Conservation (phyloP, 2,797 vertebrate genomes). For the Glossophaga mutica region DNA sequence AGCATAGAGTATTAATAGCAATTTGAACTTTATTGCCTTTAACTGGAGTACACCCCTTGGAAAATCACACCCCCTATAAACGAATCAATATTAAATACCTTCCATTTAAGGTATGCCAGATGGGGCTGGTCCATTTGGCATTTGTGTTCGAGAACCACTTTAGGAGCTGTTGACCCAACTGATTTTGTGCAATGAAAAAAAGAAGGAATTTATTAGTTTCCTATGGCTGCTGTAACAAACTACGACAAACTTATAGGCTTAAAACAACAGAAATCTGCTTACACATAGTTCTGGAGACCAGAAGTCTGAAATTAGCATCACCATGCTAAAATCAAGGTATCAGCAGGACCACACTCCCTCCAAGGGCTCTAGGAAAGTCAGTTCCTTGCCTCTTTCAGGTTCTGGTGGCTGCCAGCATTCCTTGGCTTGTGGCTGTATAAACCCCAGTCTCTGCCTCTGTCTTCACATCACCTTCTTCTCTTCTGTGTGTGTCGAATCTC, state of each 20-base stretch:
- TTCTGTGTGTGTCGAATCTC: background rate
- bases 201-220: background rate
- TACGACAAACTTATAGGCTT: background rate
- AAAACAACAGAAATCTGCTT: slow-evolving; percentile 20
- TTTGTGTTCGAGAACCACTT: background rate
- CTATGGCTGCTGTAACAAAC: background rate
- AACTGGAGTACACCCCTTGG: background rate
- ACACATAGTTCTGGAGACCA: background rate
- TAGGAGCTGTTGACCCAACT: background rate
- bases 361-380: background rate
- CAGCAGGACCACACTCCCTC: background rate
- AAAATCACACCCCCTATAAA: background rate
- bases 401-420: background rate
- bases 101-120: too few relatives aligned
- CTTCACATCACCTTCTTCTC: background rate
- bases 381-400: background rate
- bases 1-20: background rate
- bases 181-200: background rate
- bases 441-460: background rate
- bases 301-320: background rate
- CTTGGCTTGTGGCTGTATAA: background rate
- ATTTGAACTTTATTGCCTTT: slow-evolving; percentile 1
- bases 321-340: background rate
- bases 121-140: background rate
- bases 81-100: background rate